phyloP scores from a whole-genome alignment of 2,888 invertebrate species.

The Dioctria rufipes region DNA sequence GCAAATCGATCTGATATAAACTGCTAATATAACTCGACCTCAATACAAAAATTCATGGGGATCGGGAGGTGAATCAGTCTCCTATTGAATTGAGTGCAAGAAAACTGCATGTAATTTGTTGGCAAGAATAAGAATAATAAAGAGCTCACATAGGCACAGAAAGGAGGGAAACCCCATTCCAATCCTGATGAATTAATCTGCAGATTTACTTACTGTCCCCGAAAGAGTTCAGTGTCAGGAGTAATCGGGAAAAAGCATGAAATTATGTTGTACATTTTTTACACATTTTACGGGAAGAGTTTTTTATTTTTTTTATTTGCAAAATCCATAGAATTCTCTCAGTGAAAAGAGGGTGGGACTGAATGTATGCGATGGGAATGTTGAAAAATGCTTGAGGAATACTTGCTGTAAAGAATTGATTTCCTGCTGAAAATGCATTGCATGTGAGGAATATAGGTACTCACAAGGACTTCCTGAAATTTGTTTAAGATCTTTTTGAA shows the following conservation, averaged over 20 bases:
- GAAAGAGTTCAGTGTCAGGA: slow-evolving; percentile 41
- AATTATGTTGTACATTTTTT: slow-evolving; percentile 15
- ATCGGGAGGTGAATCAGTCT: neutral
- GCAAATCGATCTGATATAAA: slow-evolving; percentile 22
- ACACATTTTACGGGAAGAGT: neutral
- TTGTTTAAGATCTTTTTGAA: too few relatives aligned
- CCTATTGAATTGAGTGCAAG: neutral
- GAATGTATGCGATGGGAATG: too few relatives aligned
- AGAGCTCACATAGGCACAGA: neutral
- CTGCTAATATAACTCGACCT: slow-evolving; percentile 33
- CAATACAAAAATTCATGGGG: slow-evolving; percentile 18
- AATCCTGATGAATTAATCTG: slow-evolving; percentile 12
- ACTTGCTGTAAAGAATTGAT: too few relatives aligned
- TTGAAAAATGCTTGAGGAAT: too few relatives aligned
- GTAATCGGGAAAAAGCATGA: slow-evolving; percentile 2
- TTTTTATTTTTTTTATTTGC: too few relatives aligned
- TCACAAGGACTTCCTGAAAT: too few relatives aligned
- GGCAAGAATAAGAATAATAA: slow-evolving; percentile 36
- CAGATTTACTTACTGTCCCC: slow-evolving; percentile 1
- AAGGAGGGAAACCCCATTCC: neutral
- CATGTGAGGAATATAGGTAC: too few relatives aligned
- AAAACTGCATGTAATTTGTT: slow-evolving; percentile 32
- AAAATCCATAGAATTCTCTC: too few relatives aligned
- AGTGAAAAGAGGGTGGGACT: too few relatives aligned
- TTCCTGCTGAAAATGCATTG: too few relatives aligned